Conservation (phyloP, 2,888 invertebrate genomes). For the Sthenelais limicola region DNA sequence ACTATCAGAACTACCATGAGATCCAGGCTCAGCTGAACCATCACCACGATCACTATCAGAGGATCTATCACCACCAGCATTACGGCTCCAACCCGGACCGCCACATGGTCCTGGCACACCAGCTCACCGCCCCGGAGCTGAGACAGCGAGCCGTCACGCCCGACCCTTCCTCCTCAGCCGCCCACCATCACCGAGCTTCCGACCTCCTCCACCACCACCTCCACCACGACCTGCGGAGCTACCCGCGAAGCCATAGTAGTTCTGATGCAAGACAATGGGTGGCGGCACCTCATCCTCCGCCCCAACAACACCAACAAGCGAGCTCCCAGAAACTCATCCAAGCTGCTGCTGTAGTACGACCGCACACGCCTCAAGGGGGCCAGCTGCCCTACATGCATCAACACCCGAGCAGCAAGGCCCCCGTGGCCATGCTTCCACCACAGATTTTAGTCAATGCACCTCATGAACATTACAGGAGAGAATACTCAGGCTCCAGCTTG, state of each 20-base stretch:
- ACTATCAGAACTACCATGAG: constrained; percentile 90
- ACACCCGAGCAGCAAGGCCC: background rate
- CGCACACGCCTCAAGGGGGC: constrained; percentile 12
- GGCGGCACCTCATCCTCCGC: background rate
- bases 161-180: background rate
- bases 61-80: constrained; percentile 30
- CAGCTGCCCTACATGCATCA: constrained; percentile 21
- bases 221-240: background rate
- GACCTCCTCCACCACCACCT: background rate
- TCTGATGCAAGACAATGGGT: background rate
- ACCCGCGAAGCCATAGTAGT: constrained; percentile 21
- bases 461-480: constrained; percentile 17
- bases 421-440: constrained; percentile 13
- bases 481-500: background rate
- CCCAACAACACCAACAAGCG: background rate
- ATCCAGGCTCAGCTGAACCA: constrained; percentile 80
- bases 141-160: background rate
- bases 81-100: background rate
- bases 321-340: background rate
- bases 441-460: constrained; percentile 19
- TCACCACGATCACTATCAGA: constrained; percentile 40
- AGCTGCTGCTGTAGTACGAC: constrained; percentile 6
- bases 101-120: constrained; percentile 2
- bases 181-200: background rate
- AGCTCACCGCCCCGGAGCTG: background rate